Conservation (phyloP, 92 coral and sea anemone species). For the Heteractis magnifica region DNA sequence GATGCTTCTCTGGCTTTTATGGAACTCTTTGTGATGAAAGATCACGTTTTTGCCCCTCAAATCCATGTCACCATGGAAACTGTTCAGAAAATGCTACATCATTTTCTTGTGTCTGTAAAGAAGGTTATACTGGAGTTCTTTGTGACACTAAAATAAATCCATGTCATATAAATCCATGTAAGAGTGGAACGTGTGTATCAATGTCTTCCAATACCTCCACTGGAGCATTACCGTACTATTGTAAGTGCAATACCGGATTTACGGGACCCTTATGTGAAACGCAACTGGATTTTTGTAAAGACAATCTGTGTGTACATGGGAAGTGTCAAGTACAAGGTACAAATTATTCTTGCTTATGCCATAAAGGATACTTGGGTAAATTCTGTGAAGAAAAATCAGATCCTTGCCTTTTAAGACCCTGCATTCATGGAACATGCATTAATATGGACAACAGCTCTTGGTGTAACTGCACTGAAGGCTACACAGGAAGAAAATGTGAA, state of each 20-base stretch:
- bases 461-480: constrained; percentile 56
- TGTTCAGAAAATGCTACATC: constrained; percentile 41
- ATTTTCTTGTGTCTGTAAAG: constrained; percentile 64
- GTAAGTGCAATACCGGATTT: constrained; percentile 66
- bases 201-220: background rate
- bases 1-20: constrained; percentile 56
- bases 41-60: constrained; percentile 31
- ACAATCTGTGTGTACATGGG: constrained; percentile 54
- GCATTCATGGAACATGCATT: constrained; percentile 62
- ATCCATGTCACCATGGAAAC: constrained; percentile 70
- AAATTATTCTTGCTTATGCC: constrained; percentile 57
- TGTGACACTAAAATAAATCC: constrained; percentile 58
- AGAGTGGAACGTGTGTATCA: constrained; percentile 32
- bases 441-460: constrained; percentile 13
- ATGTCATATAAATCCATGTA: constrained; percentile 59
- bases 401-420: constrained; percentile 48
- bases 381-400: constrained; percentile 43
- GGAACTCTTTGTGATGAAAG: constrained; percentile 60
- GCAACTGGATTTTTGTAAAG: constrained; percentile 60
- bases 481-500: constrained; percentile 54
- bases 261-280: constrained; percentile 69
- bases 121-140: constrained; percentile 65
- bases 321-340: constrained; percentile 39
- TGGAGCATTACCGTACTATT: constrained; percentile 34
- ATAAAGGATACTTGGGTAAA: constrained; percentile 52